phyloP scores from a whole-genome alignment of 2,113 vertebrate genomes.

The Pomatorhinus ruficollis region DNA sequence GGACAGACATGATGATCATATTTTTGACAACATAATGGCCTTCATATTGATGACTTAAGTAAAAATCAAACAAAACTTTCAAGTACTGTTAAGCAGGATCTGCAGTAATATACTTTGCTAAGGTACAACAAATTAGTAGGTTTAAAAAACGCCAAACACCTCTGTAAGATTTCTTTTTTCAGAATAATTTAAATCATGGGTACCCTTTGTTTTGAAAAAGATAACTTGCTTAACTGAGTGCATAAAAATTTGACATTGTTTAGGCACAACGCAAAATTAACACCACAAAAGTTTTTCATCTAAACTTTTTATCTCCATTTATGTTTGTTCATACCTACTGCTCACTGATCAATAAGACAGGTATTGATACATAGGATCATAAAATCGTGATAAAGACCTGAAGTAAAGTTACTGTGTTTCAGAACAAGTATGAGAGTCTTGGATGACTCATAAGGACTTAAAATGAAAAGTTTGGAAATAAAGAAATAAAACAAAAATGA shows the following conservation, averaged over 20 bases:
- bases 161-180: not conserved
- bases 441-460: not conserved
- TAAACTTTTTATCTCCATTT: not conserved
- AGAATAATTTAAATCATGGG: not conserved
- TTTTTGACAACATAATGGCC: not conserved
- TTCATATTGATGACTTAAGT: not conserved
- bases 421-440: not conserved
- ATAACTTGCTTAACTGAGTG: not conserved
- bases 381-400: not conserved
- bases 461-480: not conserved
- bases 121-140: not conserved
- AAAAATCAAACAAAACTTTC: not conserved
- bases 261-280: not conserved
- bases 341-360: not conserved
- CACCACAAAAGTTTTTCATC: not conserved
- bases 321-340: not conserved
- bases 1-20: not conserved
- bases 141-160: not conserved
- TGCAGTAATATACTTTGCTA: not conserved
- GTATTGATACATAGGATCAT: not conserved
- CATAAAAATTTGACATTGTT: not conserved
- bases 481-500: not conserved
- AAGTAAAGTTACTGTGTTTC: not conserved
- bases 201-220: not conserved
- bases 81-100: not conserved